Evolutionary conservation across 1,140 invertebrate species (phyloP).

Genomic region (Procambarus clarkii): DNA sequence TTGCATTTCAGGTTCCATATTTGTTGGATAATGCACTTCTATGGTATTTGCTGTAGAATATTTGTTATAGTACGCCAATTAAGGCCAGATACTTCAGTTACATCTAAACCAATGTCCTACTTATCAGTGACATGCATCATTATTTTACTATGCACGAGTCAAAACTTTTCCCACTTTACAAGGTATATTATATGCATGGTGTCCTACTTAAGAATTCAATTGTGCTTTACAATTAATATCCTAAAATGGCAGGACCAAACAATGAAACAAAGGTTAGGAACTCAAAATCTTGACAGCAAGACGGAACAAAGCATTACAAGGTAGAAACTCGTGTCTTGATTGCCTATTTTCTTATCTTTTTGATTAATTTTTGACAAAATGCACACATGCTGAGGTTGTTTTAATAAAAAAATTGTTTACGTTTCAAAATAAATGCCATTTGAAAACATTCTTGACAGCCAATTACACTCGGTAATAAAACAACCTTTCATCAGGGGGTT

Average conservation of each 20-base stretch:
- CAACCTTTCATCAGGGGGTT: not conserved
- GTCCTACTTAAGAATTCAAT: not conserved
- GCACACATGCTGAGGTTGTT: conserved; percentile 22
- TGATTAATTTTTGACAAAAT: conserved; percentile 3
- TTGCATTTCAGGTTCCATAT: not conserved
- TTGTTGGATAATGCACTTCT: not conserved
- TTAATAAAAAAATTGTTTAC: not conserved
- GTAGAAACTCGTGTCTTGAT: not conserved
- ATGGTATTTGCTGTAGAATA: not conserved
- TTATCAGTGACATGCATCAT: not conserved
- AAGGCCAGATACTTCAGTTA: not conserved
- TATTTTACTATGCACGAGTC: not conserved
- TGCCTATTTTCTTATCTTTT: not conserved
- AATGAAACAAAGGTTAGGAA: not conserved
- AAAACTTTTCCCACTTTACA: not conserved
- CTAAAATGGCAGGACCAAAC: not conserved
- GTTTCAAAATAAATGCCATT: not conserved
- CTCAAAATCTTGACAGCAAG: not conserved
- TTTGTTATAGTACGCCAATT: not conserved
- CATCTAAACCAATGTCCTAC: not conserved
- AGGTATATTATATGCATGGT: not conserved
- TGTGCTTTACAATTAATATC: not conserved
- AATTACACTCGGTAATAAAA: not conserved
- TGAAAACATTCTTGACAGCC: not conserved
- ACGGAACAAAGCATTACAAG: not conserved